Percentiles rank a stretch among this genome's conserved stretches.
Conservation (phyloP, 2,797 vertebrate genomes). For the Neomorphus geoffroyi region DNA sequence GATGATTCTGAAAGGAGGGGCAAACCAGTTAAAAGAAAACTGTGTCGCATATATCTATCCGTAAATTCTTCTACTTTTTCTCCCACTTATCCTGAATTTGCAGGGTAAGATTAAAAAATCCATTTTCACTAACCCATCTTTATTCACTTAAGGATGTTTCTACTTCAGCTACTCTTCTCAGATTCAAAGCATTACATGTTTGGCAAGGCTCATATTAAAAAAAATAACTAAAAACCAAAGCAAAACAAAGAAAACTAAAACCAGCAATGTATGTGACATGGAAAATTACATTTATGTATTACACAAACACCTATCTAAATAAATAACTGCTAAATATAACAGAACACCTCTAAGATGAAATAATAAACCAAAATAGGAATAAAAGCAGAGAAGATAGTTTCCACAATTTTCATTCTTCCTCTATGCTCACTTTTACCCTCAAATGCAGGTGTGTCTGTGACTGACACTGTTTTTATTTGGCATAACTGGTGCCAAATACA, state of each 20-base stretch:
- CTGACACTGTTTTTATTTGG: not conserved
- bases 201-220: not conserved
- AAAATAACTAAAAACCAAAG: no score
- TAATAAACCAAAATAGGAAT: not conserved
- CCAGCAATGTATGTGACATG: not conserved
- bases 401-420: not conserved
- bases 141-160: not conserved
- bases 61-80: not conserved
- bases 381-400: not conserved
- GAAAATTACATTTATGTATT: not conserved
- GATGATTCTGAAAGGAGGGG: not conserved
- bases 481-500: not conserved
- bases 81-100: not conserved
- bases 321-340: not conserved
- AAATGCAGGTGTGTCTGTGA: not conserved
- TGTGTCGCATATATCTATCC: no score
- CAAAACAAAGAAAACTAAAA: not conserved
- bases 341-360: not conserved
- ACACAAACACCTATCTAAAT: not conserved
- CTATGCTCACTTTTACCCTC: not conserved
- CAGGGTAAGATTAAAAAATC: not conserved
- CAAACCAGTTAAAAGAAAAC: not conserved
- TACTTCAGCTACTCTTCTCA: not conserved
- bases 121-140: not conserved
- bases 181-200: not conserved